Base-by-base conservation (phyloP, 2,888 invertebrate genomes). In the Drosophila picticornis region DNA sequence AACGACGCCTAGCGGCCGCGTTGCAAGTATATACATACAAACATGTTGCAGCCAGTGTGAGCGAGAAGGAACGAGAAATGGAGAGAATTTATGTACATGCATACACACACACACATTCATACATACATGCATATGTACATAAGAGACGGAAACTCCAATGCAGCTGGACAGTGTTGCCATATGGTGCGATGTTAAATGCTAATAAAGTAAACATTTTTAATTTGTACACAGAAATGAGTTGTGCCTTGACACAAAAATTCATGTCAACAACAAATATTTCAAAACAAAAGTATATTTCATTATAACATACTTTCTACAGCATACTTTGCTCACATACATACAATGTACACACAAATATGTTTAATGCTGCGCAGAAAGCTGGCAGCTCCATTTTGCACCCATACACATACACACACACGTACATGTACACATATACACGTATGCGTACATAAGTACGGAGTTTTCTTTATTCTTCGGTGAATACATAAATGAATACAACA, bases 121-220 rank as follows among this genome's bases (percentile, higher is more conserved):
- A 29, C 31, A 34, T 67, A 40, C 43, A 52, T 62, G 63, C 63
- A 62, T 62, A 25, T 34, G 53, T 69, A 62, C 38, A 76, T 60
- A 66, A 61, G 72, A 69, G 50, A 36, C 59, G 48, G 67, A 67
- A 80, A 77, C 80, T 77, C 73, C 77, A 80, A 71, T 81, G 70
- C 70, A 81, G 56, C 50, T 67, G 52, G 40, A 31, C 56, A 57
- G 79, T 29, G 80, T 79, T 79, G 69, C 73, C 76, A 81, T 69
- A 79, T 72, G 58, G 9, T 57, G 59, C 32, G 61, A 66, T 65
- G 22, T 38, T 25, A 69, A 71, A 52, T 63, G 58, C 61, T 58
- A 66, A 55, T 53, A 67, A 65, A 46, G 29, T 64, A 52, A 63
- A 60, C 34, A 51, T 55, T 51, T 60, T 71, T 56, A 27, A 51